Evolutionary conservation across 1,140 invertebrate genomes (phyloP), one percentile per base, ranked within the genome.

Genomic region (Neodiprion fabricii): DNA sequence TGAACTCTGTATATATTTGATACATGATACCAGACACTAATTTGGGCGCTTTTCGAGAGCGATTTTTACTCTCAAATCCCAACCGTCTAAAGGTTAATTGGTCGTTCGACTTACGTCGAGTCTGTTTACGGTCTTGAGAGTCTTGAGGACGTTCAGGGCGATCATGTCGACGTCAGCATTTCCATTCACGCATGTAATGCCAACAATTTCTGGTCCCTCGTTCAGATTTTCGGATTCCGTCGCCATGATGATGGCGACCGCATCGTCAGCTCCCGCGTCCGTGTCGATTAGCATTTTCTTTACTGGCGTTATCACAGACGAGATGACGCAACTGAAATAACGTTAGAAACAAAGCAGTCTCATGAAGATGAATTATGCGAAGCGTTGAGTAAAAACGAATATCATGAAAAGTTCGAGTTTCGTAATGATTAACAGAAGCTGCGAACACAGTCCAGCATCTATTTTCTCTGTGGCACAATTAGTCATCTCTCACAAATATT

Each of bases 161-260:
- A 91, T 91, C 78, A 93, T 89, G 12, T 90, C 78, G 5, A 92
- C 75, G 9, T 82, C 79, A 0, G 92, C 91, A 75, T 94, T 94
- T 0, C 93, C 93, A 78, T 91, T 88, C 7, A 89, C 87, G 76
- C 90, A 91, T 8, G 91, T 93, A 23, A 94, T 90, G 0, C 89
- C 93, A 70, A 92, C 75, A 12, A 86, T 72, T 75, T 86, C 47
- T 28, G 80, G 80, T n/a, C 76, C 65, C 11, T n/a, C 53, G 5
- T 74, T 70, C 40, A 74, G 67, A 28, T 79, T 67, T 78, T 90
- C 83, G 7, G 84, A 84, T 12, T 77, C 78, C 5, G 91, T 71
- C 11, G 87, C 76, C 48, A 91, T 75, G 9, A 91, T 76, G 48
- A 92, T 80, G n/a, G 90, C 91, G 67, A 87, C 77, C 1, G 90